Evolutionary conservation across 2,797 vertebrate species (phyloP).

Genomic region (Eulemur albifrons): DNA sequence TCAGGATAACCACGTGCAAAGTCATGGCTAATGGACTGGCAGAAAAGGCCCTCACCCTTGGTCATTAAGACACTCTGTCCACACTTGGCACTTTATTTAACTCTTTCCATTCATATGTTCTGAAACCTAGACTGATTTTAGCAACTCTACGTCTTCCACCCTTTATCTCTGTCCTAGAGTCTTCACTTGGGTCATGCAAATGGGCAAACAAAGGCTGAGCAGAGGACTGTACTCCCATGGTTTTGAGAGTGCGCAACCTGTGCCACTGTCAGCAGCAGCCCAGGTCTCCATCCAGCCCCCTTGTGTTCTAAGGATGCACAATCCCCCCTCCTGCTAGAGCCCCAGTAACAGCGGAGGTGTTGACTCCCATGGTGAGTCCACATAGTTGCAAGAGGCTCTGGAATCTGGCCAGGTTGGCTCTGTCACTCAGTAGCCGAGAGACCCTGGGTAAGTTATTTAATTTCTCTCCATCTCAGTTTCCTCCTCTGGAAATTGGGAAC

Average conservation of each 20-base stretch:
- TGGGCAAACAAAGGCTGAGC: too few relatives aligned
- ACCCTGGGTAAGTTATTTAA: neutral
- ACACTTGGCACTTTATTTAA: neutral
- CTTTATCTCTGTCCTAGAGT: neutral
- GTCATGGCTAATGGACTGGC: neutral
- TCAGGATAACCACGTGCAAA: neutral
- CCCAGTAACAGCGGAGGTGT: rapidly evolving
- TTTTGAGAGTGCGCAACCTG: too few relatives aligned
- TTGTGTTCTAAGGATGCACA: neutral
- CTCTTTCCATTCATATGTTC: neutral
- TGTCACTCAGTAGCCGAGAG: neutral
- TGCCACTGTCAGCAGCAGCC: rapidly evolving
- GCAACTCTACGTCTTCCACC: neutral
- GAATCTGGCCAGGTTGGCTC: neutral
- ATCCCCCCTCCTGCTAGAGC: neutral
- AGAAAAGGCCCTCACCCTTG: neutral
- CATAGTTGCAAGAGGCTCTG: neutral
- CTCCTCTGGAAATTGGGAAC: neutral
- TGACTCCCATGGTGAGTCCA: neutral
- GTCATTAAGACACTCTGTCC: too few relatives aligned
- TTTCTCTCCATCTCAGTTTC: neutral
- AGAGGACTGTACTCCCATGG: too few relatives aligned
- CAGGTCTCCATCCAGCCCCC: too few relatives aligned
- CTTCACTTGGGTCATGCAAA: neutral
- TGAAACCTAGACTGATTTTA: neutral